Base-by-base conservation (phyloP, 2,888 invertebrate species). In the Aspidapion aeneum region DNA sequence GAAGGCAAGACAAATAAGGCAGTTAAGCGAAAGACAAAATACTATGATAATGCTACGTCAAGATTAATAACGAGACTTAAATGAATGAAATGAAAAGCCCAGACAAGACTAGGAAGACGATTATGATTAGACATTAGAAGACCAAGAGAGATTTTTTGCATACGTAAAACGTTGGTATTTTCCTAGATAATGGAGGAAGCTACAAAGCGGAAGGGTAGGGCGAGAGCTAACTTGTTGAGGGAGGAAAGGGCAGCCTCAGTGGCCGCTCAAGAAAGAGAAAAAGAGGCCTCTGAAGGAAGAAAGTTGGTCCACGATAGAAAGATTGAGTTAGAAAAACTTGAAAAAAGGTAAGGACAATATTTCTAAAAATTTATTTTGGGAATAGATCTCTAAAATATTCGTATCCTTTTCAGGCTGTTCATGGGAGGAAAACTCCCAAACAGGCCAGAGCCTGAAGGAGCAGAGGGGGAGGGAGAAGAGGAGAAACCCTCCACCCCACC, bases 181-280 rank as follows among this genome's bases (percentile, higher is more conserved):
- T 68, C 89, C 87, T 80, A 83, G 73, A 87, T 92, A 0, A 87
- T 90, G 68, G 85, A 86, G 51, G 92, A 91, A 78, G 93, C 93
- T 2, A 83, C 88, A 0, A 85, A 86, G 68, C 87, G 91, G 82
- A 84, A 90, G 17, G 85, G 89, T 52, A 83, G 85, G 0, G 91
- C 91, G 0, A 87, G 88, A 60, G 84, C 86, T 0, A 86, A 87
- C 0, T 83, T 93, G 0, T 82, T 86, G 1, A 85, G 86, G 5
- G 90, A 91, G 73, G 91, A 91, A 64, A 86, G 87, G 68, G 84
- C 86, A 2, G 89, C 89, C 1, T 84, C 89, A 66, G 84, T 86
- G 50, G 86, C 87, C 0, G 88, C 88, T 20, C 87, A 87, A 69
- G 82, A 85, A 2, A 84, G 92, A 0, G 88, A 88, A 5, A 80